Conservation (phyloP, 2,113 vertebrate species). For the Caranx ignobilis region DNA sequence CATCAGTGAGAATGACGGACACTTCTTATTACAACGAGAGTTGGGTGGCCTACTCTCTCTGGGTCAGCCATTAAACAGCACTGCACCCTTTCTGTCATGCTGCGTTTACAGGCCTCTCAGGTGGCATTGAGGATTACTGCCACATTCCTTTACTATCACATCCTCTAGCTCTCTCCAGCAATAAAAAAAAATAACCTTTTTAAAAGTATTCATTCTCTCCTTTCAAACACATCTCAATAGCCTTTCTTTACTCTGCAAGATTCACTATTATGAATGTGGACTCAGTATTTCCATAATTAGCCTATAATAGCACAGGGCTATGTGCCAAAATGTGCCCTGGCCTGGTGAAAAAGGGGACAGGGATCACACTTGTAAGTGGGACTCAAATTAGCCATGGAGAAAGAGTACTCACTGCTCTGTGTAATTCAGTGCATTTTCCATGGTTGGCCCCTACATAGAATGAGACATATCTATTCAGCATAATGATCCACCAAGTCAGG, state of each 20-base stretch:
- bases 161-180: neutral
- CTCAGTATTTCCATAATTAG: slow-evolving; percentile 52
- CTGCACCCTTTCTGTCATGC: slow-evolving; percentile 11
- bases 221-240: slow-evolving; percentile 5
- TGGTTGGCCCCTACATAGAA: slow-evolving; percentile 34
- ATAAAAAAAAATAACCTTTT: neutral
- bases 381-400: slow-evolving; percentile 42
- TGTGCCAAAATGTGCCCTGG: slow-evolving; percentile 22
- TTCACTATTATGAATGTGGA: slow-evolving; percentile 49
- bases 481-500: slow-evolving; percentile 48
- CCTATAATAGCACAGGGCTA: slow-evolving; percentile 34
- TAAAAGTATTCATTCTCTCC: neutral
- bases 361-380: slow-evolving; percentile 27
- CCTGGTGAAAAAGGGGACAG: slow-evolving; percentile 37
- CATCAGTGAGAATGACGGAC: neutral
- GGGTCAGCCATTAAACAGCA: slow-evolving; percentile 28
- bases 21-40: neutral
- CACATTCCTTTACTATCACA: slow-evolving; percentile 27
- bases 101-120: slow-evolving; percentile 41
- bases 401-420: slow-evolving; percentile 26
- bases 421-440: slow-evolving; percentile 50
- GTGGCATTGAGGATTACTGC: slow-evolving; percentile 35
- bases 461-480: slow-evolving; percentile 52
- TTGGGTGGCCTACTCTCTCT: neutral
- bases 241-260: slow-evolving; percentile 17